Evolutionary conservation across 2,888 invertebrate genomes (phyloP).

Genomic region (Metacarcinus magister): DNA sequence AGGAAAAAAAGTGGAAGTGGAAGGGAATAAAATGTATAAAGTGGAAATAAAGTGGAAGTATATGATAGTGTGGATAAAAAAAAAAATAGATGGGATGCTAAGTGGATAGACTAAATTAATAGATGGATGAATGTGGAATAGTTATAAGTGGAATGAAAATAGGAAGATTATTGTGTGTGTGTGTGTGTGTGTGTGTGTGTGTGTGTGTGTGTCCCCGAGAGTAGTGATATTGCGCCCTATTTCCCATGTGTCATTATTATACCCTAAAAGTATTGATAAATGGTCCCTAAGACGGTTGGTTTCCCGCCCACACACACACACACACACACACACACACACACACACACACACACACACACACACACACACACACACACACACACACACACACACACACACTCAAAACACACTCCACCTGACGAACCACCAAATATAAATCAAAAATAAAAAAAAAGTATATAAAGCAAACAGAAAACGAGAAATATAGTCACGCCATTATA

Average conservation of each 20-base stretch:
- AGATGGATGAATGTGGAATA: neutral
- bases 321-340: no score
- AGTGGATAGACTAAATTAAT: neutral
- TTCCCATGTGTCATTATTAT: slow-evolving; percentile 77
- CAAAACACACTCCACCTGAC: neutral
- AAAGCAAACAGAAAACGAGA: neutral
- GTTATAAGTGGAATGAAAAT: neutral
- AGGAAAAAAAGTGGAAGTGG: neutral
- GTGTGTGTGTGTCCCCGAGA: slow-evolving; percentile 64
- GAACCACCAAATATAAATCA: neutral
- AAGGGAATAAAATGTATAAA: neutral
- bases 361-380: neutral
- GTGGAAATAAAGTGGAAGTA: neutral
- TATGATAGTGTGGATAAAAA: no score
- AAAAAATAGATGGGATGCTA: neutral
- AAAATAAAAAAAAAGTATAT: neutral
- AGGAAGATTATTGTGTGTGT: neutral
- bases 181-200: neutral
- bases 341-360: no score
- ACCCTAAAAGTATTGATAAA: slow-evolving; percentile 79
- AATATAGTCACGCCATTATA: neutral
- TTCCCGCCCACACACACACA: neutral
- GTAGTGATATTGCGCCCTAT: slow-evolving; percentile 73
- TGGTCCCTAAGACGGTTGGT: slow-evolving; percentile 65
- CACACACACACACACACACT: neutral